A percentile compares a stretch with the other conserved stretches of the same genome.
Evolutionary conservation across 2,113 vertebrate genomes (phyloP).

Genomic region (Cardinalis cardinalis): DNA sequence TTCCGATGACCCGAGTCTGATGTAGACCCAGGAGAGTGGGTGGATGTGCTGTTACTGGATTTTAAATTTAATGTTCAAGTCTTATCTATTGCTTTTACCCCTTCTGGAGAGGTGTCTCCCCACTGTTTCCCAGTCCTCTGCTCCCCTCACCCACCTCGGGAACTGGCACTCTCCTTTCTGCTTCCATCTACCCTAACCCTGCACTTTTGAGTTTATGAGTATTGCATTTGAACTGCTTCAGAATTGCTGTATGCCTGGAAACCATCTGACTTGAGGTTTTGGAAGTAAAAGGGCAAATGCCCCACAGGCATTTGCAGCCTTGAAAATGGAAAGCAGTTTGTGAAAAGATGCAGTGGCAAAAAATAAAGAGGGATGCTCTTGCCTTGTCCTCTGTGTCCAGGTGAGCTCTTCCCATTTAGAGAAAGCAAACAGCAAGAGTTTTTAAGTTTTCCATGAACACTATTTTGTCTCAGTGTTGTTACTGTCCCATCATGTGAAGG

Average conservation of each 20-base stretch:
- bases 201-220: rapidly evolving
- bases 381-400: rapidly evolving
- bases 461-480: neutral
- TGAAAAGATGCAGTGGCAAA: neutral
- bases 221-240: neutral
- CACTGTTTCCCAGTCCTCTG: neutral
- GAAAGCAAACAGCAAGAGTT: neutral
- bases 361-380: neutral
- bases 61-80: neutral
- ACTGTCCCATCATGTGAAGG: neutral
- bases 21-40: neutral
- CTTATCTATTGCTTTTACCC: neutral
- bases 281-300: neutral
- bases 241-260: neutral
- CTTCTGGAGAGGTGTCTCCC: neutral
- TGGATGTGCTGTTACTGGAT: neutral
- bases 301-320: neutral
- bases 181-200: neutral
- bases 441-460: neutral
- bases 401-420: neutral
- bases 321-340: neutral
- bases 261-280: neutral
- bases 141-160: rapidly evolving
- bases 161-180: rapidly evolving
- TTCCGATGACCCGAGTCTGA: neutral